These are phyloP conservation scores for Anthonomus grandis DNA, from an alignment of 1,140 invertebrate species.

Conservation along the genomic window DNA sequence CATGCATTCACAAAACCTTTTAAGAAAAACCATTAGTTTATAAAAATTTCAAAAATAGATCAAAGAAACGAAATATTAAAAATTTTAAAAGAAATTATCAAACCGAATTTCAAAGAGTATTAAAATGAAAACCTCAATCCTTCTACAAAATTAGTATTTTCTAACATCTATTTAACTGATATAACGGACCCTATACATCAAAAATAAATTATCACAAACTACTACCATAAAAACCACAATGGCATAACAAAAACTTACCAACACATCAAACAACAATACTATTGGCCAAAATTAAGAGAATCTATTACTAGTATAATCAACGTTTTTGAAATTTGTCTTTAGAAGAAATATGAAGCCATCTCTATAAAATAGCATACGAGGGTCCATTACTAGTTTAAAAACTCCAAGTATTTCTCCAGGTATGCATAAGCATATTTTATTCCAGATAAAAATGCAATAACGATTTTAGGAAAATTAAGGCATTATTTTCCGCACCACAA, in stretches of 20 bases:
- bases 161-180: not conserved
- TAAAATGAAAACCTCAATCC: conserved; percentile 1
- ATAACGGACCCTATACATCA: not conserved
- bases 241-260: conserved; percentile 27
- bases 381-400: conserved; percentile 22
- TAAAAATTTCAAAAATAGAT: not conserved
- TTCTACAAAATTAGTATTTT: not conserved
- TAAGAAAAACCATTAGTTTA: conserved; percentile 1
- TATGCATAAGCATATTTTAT: no score
- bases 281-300: conserved; percentile 28
- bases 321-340: conserved; percentile 25
- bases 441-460: no score
- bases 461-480: no score
- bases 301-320: conserved; percentile 26
- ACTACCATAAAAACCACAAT: conserved; percentile 19
- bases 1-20: not conserved
- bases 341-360: no score
- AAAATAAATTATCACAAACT: not conserved
- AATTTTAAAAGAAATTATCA: conserved; percentile 4
- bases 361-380: no score
- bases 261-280: conserved; percentile 24
- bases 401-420: conserved; percentile 31
- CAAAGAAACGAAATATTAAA: not conserved
- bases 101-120: conserved; percentile 6
- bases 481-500: no score